Conservation (phyloP, 2,888 invertebrate species). For the Thera britannica region DNA sequence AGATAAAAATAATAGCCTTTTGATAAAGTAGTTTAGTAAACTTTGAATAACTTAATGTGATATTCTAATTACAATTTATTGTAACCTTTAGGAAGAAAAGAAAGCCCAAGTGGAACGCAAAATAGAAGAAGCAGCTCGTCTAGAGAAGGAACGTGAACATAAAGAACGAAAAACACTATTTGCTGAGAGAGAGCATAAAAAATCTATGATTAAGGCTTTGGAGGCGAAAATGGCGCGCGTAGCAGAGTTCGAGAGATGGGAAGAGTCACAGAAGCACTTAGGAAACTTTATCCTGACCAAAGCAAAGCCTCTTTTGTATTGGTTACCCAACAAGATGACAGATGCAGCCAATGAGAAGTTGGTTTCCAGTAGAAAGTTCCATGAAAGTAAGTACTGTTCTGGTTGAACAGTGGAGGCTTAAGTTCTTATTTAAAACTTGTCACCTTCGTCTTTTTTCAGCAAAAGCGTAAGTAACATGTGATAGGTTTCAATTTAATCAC, state of each 20-base stretch:
- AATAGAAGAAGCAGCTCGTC: slow-evolving; percentile 95
- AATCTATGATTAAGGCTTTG: slow-evolving; percentile 93
- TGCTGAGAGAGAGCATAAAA: slow-evolving; percentile 93
- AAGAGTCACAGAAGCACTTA: slow-evolving; percentile 88
- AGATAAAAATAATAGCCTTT: too few species aligned
- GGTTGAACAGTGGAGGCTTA: background rate
- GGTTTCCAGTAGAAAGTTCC: slow-evolving; percentile 85
- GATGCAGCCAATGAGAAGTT: slow-evolving; percentile 88
- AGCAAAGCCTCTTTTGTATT: slow-evolving; percentile 94
- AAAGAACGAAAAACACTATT: slow-evolving; percentile 94
- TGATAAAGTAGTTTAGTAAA: too few species aligned
- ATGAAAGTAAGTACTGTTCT: slow-evolving; percentile 86
- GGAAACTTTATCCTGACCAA: slow-evolving; percentile 94
- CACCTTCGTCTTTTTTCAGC: too few species aligned
- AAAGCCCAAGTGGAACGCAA: slow-evolving; percentile 94
- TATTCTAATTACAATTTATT: background rate
- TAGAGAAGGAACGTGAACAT: slow-evolving; percentile 92
- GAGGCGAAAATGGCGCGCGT: slow-evolving; percentile 96
- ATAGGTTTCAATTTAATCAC: background rate
- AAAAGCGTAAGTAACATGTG: background rate
- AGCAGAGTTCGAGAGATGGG: slow-evolving; percentile 95
- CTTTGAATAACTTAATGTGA: too few species aligned
- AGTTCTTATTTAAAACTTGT: background rate
- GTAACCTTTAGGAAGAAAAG: slow-evolving; percentile 69
- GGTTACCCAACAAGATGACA: slow-evolving; percentile 92